phyloP scores from a whole-genome alignment of 2,888 invertebrate genomes.

The Xanthia togata region DNA sequence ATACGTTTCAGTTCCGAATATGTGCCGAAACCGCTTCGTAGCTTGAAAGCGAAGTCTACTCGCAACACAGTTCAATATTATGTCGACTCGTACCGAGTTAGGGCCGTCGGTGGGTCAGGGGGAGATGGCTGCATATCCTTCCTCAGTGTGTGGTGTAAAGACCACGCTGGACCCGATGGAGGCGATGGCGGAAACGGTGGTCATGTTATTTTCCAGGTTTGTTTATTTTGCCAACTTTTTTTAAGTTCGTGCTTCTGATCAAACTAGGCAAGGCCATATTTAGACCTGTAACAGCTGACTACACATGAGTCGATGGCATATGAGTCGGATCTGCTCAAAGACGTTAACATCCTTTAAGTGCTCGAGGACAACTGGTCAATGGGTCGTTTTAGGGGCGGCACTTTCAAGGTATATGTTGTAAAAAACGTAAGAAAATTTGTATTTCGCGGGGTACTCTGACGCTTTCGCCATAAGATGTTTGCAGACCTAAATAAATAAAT shows the following conservation, averaged over 20 bases:
- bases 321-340: background rate
- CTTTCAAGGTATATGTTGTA: background rate
- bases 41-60: constrained; percentile 84
- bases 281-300: background rate
- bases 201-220: constrained; percentile 94
- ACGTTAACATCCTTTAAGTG: background rate
- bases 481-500: background rate
- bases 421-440: too few relatives aligned
- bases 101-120: constrained; percentile 95
- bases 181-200: constrained; percentile 99
- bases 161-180: constrained; percentile 98
- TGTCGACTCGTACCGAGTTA: constrained; percentile 93
- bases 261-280: background rate
- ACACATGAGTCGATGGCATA: too few relatives aligned
- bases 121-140: constrained; percentile 98
- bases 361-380: background rate
- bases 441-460: too few relatives aligned
- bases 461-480: background rate
- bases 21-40: constrained; percentile 81
- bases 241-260: background rate
- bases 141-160: constrained; percentile 94
- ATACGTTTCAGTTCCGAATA: constrained; percentile 75
- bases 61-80: constrained; percentile 90
- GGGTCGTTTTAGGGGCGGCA: too few relatives aligned
- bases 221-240: constrained; percentile 1